phyloP scores from a whole-genome alignment of 2,888 invertebrate species.

The Carcina quercana region DNA sequence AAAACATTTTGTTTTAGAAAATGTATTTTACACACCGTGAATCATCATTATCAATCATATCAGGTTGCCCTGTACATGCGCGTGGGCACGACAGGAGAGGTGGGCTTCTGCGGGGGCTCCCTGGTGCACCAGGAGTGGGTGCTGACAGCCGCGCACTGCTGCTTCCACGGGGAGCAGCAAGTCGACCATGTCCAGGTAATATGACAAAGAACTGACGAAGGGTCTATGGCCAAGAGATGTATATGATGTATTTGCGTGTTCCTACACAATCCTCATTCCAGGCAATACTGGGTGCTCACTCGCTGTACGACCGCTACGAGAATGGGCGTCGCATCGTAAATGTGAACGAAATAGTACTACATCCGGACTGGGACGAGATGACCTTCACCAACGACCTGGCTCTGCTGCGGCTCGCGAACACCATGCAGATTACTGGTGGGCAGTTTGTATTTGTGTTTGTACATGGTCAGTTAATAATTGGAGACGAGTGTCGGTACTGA shows the following conservation, averaged over 20 bases:
- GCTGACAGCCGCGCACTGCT: conserved; percentile 71
- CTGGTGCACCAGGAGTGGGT: conserved; percentile 59
- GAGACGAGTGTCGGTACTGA: no score
- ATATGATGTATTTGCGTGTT: no score
- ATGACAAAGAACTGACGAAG: no score
- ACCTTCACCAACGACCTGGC: conserved; percentile 52
- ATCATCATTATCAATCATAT: neutral
- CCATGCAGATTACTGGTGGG: conserved; percentile 49
- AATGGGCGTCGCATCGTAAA: conserved; percentile 58
- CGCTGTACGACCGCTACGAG: conserved; percentile 62
- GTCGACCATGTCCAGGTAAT: conserved; percentile 56
- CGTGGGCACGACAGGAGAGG: conserved; percentile 48
- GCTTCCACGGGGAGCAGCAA: conserved; percentile 42
- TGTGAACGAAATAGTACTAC: conserved; percentile 45
- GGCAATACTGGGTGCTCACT: conserved; percentile 62
- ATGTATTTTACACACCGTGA: neutral
- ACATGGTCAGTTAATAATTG: no score
- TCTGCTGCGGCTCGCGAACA: conserved; percentile 46
- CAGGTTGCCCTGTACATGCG: conserved; percentile 57
- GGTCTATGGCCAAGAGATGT: no score
- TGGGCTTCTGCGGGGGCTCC: conserved; percentile 69
- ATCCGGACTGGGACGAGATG: conserved; percentile 44
- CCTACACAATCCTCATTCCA: no score
- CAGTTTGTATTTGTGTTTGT: no score
- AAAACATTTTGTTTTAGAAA: no score